These are phyloP conservation scores for Trematocara unimaculatum DNA, from an alignment of 2,113 vertebrate species.

Conservation along the genomic window DNA sequence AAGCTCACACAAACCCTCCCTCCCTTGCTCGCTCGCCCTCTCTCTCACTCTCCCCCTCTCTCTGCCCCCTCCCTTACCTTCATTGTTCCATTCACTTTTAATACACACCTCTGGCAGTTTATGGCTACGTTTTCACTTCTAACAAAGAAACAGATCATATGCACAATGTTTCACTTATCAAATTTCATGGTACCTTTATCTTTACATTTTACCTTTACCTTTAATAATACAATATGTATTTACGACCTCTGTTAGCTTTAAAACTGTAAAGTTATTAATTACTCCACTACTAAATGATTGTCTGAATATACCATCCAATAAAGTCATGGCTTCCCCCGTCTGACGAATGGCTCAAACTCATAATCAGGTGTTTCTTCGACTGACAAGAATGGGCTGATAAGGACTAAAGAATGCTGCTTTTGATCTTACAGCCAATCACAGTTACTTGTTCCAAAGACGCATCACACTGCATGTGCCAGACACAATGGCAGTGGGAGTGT, in stretches of 20 bases:
- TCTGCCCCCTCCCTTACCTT: background rate
- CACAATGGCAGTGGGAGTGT: background rate
- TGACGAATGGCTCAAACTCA: background rate
- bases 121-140: background rate
- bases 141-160: background rate
- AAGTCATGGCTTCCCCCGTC: background rate
- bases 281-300: background rate
- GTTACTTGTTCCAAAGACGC: background rate
- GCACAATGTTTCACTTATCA: background rate
- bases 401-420: background rate
- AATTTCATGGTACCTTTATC: background rate
- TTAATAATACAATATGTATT: background rate
- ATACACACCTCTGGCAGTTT: background rate
- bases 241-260: background rate
- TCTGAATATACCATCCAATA: background rate
- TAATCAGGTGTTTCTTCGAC: background rate
- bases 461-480: conserved; percentile 13
- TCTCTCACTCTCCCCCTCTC: background rate
- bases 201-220: background rate
- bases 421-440: background rate
- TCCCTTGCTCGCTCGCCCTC: background rate
- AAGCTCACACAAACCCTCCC: background rate
- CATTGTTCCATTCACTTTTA: background rate
- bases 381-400: background rate
- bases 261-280: background rate